phyloP scores from a whole-genome alignment of 2,888 invertebrate species.

The Stenurella melanura region DNA sequence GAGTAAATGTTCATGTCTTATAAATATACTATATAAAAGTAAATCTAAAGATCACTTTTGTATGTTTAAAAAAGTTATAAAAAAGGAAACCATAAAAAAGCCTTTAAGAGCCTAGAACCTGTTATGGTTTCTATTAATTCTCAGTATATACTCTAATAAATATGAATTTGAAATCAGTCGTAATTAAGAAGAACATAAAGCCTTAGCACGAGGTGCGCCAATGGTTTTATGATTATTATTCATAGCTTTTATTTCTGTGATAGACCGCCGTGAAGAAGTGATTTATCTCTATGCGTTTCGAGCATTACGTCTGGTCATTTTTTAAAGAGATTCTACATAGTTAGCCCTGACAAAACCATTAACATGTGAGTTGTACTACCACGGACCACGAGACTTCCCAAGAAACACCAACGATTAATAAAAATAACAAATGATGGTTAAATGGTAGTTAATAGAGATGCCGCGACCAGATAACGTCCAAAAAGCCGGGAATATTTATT shows the following conservation, averaged over 20 bases:
- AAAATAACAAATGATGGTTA: constrained; percentile 55
- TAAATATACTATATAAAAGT: no score
- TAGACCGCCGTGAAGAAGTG: constrained; percentile 54
- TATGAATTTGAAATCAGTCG: neutral
- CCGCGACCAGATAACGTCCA: constrained; percentile 47
- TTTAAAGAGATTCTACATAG: constrained; percentile 3
- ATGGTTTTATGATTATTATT: constrained; percentile 51
- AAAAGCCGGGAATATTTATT: constrained; percentile 27
- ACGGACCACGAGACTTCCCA: constrained; percentile 3
- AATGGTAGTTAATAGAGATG: constrained; percentile 52
- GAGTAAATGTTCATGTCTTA: no score
- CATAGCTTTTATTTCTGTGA: constrained; percentile 54
- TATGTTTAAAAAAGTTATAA: neutral
- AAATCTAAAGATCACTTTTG: no score
- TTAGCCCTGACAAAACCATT: constrained; percentile 50
- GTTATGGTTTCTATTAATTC: no score
- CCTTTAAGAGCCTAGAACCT: no score
- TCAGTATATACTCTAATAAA: neutral
- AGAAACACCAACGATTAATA: constrained; percentile 52
- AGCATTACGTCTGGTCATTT: constrained; percentile 9
- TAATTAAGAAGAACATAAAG: neutral
- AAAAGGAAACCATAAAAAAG: no score
- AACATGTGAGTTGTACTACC: constrained; percentile 47
- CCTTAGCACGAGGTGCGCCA: neutral
- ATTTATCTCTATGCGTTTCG: constrained; percentile 53